Conservation (phyloP, 1,140 invertebrate genomes). For the Phocides pigmalion region DNA sequence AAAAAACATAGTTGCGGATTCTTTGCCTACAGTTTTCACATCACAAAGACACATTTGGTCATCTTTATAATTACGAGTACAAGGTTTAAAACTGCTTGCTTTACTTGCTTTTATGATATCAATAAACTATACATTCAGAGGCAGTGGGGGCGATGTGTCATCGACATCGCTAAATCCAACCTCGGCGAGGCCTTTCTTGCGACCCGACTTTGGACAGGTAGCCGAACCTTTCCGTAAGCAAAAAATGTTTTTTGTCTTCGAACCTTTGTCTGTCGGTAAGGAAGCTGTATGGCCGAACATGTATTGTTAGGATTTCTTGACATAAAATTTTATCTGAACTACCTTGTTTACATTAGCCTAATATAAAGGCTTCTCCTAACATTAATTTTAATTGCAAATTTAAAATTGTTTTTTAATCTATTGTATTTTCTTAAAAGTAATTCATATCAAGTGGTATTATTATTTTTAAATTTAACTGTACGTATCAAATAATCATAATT, state of each 20-base stretch:
- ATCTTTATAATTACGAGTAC: not conserved
- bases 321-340: too few species aligned
- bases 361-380: too few species aligned
- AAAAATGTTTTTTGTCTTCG: constrained; percentile 54
- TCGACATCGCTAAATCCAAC: constrained; percentile 53
- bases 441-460: too few species aligned
- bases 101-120: constrained; percentile 30
- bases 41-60: not conserved
- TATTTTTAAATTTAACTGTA: too few species aligned
- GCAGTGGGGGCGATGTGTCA: constrained; percentile 57
- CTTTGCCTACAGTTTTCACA: not conserved
- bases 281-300: constrained; percentile 46
- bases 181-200: constrained; percentile 39
- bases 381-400: too few species aligned
- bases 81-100: constrained; percentile 10
- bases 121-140: constrained; percentile 41
- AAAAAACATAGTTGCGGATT: not conserved
- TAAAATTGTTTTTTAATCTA: too few species aligned
- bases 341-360: too few species aligned
- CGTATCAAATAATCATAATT: too few species aligned
- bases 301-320: not conserved
- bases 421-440: too few species aligned
- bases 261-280: constrained; percentile 52
- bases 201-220: constrained; percentile 61
- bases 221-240: constrained; percentile 60